Percentiles rank a stretch among this genome's conserved stretches.
phyloP scores from a whole-genome alignment of 2,797 vertebrate genomes.

The Accipiter badius region DNA sequence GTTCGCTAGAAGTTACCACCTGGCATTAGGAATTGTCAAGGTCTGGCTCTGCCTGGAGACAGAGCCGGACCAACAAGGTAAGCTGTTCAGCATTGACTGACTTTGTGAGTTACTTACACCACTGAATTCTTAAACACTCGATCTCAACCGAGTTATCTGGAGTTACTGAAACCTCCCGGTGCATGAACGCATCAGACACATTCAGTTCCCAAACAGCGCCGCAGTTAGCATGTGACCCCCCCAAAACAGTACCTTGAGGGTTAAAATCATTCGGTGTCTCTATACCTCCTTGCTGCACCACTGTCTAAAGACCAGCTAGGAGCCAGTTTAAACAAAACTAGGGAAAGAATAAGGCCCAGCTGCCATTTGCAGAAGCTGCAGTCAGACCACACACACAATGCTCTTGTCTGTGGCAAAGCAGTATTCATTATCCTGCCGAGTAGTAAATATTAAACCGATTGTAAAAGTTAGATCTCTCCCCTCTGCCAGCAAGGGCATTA shows the following conservation, averaged over 20 bases:
- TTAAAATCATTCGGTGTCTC: background rate
- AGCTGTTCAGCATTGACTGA: background rate
- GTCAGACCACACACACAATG: background rate
- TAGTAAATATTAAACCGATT: background rate
- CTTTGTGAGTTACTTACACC: background rate
- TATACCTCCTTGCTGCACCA: background rate
- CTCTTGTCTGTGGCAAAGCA: background rate
- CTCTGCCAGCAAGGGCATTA: conserved; percentile 14
- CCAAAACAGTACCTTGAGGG: background rate
- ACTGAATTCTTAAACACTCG: background rate
- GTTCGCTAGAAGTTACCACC: background rate
- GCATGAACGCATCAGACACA: background rate
- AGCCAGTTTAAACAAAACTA: background rate
- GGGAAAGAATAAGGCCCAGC: background rate
- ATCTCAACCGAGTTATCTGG: background rate
- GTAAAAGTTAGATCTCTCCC: background rate
- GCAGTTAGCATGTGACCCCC: background rate
- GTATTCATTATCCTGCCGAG: background rate
- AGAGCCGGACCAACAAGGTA: background rate
- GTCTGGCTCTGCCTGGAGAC: background rate
- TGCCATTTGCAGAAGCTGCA: conserved; percentile 26
- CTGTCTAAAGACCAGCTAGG: background rate
- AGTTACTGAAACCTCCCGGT: background rate
- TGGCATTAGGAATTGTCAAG: background rate
- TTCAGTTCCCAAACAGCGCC: accelerated